A percentile compares a stretch with the other conserved stretches of the same genome.
Evolutionary conservation across 1,140 invertebrate species (phyloP).

Genomic region (Penaeus vannamei): DNA sequence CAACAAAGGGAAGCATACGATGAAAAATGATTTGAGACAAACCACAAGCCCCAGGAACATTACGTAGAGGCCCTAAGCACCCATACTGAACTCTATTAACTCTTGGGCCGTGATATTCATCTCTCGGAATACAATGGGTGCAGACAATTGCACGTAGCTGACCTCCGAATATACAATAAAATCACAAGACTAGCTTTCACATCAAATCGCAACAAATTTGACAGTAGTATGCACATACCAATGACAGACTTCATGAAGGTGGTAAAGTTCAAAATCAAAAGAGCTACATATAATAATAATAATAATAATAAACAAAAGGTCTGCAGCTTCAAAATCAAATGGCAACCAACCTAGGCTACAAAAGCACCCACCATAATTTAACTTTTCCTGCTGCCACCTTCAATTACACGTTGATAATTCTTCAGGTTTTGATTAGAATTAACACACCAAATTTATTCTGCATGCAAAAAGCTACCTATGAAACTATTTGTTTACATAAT

Average conservation of each 20-base stretch:
- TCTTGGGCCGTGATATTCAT: conserved; percentile 26
- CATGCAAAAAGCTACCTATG: conserved; percentile 57
- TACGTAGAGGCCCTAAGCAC: conserved; percentile 25
- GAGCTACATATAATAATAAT: too few species aligned
- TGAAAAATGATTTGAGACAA: conserved; percentile 17
- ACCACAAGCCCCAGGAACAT: conserved; percentile 27
- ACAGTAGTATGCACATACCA: conserved; percentile 41
- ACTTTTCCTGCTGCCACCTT: conserved; percentile 23
- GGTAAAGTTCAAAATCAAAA: too few species aligned
- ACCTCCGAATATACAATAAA: conserved; percentile 36
- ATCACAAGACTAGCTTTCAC: conserved; percentile 63
- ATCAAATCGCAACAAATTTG: conserved; percentile 45
- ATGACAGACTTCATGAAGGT: background rate
- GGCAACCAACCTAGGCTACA: conserved; percentile 50
- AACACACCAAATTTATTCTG: conserved; percentile 29
- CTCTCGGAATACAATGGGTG: conserved; percentile 8
- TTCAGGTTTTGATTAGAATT: conserved; percentile 32
- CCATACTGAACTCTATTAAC: conserved; percentile 47
- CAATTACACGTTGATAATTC: background rate
- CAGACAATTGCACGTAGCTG: conserved; percentile 36
- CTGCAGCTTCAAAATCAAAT: conserved; percentile 22
- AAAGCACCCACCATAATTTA: conserved; percentile 42
- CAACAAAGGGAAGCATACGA: too few species aligned
- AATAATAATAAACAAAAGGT: conserved; percentile 3
- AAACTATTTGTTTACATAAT: conserved; percentile 52